Base-by-base conservation (phyloP, 2,888 invertebrate species). In the Dusona sp. region DNA sequence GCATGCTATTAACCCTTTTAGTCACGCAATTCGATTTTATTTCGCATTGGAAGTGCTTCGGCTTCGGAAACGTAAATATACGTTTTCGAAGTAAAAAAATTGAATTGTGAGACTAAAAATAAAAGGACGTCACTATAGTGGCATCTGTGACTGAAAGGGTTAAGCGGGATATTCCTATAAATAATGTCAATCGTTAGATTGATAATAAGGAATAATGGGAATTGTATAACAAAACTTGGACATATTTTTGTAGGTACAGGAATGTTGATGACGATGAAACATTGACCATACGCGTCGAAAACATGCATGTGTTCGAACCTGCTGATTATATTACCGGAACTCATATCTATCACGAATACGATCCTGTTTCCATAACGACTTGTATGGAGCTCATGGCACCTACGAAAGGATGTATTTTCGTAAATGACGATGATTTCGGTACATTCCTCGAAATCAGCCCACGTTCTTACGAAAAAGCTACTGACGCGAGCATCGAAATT, bases 281-380 rank as follows among this genome's bases (percentile, higher is more conserved):
- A 36, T 36, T 73, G 16, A 8, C 8, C 8, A 54, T 38, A 38
- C 38, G 22, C 8, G 16, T 13, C 25, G 22, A n/a, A 74, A 8
- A 96, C 90, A 97, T 98, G 97, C 98, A 98, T 89, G 95, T 96
- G 91, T 98, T 96, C 94, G 96, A 97, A 0, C 96, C 97, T 0
- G 95, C 96, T 89, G 97, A 98, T 94, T 97, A 97, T 92, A 95
- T 98, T 75, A 96, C 97, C 0, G 98, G 98, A 0, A 95, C 96
- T 57, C 95, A 96, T 77, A 94, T 98, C 0, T 97, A 96, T 92
- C 97, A 96, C 91, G 96, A 98, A 87, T 98, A 97, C 92, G 95
- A 98, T 91, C 96, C 97, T 1, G 95, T 97, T 94, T 95, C 95
- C 36, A 97, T 97, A 86, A 92, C 92, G 36, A 95, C 95, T 64